Percentiles rank a stretch among this genome's conserved stretches.
Evolutionary conservation across 2,113 vertebrate genomes (phyloP).

Genomic region (Narcine bancroftii): DNA sequence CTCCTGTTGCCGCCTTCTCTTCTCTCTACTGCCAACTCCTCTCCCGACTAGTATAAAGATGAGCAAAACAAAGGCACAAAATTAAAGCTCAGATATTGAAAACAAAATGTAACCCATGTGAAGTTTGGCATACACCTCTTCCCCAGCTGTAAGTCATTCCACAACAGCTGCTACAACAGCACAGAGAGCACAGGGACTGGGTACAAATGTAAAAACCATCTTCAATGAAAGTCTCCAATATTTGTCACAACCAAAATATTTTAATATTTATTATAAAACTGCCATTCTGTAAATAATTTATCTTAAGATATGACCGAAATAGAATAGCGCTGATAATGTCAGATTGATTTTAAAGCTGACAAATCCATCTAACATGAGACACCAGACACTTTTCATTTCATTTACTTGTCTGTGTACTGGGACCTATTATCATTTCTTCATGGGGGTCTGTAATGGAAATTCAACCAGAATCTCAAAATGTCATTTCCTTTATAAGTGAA

Average conservation of each 20-base stretch:
- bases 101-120: neutral
- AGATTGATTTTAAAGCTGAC: slow-evolving; percentile 21
- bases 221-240: neutral
- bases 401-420: slow-evolving; percentile 26
- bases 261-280: slow-evolving; percentile 28
- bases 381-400: slow-evolving; percentile 15
- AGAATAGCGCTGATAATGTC: neutral
- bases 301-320: neutral
- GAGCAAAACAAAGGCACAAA: neutral
- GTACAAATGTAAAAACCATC: neutral
- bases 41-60: neutral
- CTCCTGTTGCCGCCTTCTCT: too few relatives aligned
- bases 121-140: neutral
- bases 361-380: slow-evolving; percentile 14
- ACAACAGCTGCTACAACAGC: neutral
- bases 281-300: slow-evolving; percentile 16
- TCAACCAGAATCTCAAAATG: neutral
- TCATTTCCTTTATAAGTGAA: slow-evolving; percentile 24
- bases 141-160: neutral
- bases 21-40: too few relatives aligned
- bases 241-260: slow-evolving; percentile 10
- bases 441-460: slow-evolving; percentile 23
- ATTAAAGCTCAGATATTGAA: neutral
- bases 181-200: neutral
- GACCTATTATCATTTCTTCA: slow-evolving; percentile 23